Evolutionary conservation across 2,888 invertebrate genomes (phyloP), one percentile per base, ranked within the genome.

Genomic region (Macaria notata): DNA sequence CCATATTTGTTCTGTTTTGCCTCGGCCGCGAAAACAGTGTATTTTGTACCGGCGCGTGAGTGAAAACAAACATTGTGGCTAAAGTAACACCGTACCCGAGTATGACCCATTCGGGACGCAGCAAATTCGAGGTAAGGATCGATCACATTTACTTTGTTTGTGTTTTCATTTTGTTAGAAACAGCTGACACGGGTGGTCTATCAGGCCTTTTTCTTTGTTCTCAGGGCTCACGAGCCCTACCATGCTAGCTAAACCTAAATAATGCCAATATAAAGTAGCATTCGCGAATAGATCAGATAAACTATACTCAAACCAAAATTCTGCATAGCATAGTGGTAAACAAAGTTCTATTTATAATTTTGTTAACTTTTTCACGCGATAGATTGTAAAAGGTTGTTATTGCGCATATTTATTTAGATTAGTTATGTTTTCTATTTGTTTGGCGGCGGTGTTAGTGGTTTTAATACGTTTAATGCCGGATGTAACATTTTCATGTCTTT

Each of bases 81-180:
- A 90, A 90, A 76, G 84, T 91, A 76, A 89, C 88, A 60, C 89
- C 90, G 54, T 86, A 84, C 75, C 86, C 92, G 75, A 88, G 75
- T 75, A 94, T 94, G 94, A 92, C 91, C 84, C 93, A 93, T 89
- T 93, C 93, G 79, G 93, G 92, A 74, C 92, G 93, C 88, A 93
- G 92, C 84, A 93, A 93, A 87, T 93, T 93, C 81, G 94, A 94
- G 92, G 94, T 94, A 79, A 83, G 92, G 46, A 79, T 78, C 74
- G 70, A 81, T 78, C 68, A 61, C 45, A 51, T 65, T 66, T 3
- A 49, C 70, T 77, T 76, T 85, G 83, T 86, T 86, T 89, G 85
- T 90, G 84, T 89, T 88, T 86, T 86, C 79, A 71, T 83, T 86
- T 84, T 86, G 88, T 86, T 85, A 93, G 59, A 92, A 93, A 93